These are phyloP conservation scores for Hydrochoerus hydrochaeris DNA, from an alignment of 2,113 vertebrate genomes.

Conservation along the genomic window DNA sequence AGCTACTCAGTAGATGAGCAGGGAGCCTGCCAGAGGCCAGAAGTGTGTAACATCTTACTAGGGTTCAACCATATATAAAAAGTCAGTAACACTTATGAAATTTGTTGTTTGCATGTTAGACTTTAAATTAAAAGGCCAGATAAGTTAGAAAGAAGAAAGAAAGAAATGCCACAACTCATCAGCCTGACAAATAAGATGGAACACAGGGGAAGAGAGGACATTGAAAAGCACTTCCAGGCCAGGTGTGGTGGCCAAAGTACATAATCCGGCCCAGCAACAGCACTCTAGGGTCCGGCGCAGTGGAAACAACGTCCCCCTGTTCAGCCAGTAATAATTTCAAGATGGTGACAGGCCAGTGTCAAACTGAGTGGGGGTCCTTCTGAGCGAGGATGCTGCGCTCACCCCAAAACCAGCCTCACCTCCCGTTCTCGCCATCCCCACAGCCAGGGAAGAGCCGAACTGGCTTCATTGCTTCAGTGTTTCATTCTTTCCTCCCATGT, in stretches of 20 bases:
- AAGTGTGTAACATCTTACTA: fast-evolving
- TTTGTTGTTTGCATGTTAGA: fast-evolving
- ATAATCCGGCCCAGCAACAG: fast-evolving
- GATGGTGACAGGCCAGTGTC: fast-evolving
- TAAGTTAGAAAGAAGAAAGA: not conserved
- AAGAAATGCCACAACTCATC: no score
- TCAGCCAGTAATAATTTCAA: not conserved
- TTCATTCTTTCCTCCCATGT: not conserved
- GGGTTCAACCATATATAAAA: not conserved
- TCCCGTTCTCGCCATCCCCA: no score
- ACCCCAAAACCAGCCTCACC: fast-evolving
- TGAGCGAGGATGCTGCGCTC: fast-evolving
- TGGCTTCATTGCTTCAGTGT: not conserved
- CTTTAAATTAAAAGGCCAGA: not conserved
- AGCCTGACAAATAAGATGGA: not conserved
- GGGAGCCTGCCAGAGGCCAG: fast-evolving
- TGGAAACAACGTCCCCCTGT: fast-evolving
- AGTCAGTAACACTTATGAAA: not conserved
- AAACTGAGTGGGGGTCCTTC: not conserved
- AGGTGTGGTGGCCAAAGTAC: not conserved
- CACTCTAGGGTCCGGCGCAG: fast-evolving
- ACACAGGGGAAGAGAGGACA: fast-evolving
- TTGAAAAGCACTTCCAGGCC: not conserved
- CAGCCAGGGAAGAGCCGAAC: not conserved
- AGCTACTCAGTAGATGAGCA: fast-evolving